phyloP scores from a whole-genome alignment of 2,888 invertebrate genomes.

The Plagodis dolabraria region DNA sequence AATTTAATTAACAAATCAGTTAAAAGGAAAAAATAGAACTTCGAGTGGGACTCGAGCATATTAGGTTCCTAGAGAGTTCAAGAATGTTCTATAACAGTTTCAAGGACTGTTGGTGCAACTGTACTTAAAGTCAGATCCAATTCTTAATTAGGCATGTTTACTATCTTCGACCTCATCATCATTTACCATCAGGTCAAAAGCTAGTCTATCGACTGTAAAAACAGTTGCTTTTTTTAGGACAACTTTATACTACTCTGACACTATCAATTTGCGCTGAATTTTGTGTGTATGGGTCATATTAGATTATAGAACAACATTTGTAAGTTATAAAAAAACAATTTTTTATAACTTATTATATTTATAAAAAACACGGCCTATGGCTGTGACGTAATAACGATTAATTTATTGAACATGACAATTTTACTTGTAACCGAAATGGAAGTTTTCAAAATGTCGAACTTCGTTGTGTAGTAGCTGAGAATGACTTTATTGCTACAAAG shows the following conservation, averaged over 20 bases:
- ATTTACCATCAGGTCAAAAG: background rate
- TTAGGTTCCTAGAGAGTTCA: too few relatives aligned
- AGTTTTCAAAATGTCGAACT: background rate
- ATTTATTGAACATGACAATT: background rate
- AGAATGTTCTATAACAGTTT: too few relatives aligned
- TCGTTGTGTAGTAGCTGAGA: too few relatives aligned
- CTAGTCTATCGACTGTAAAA: too few relatives aligned
- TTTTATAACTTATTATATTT: background rate
- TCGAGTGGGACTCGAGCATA: too few relatives aligned
- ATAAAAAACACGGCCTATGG: background rate
- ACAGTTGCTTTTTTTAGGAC: too few relatives aligned
- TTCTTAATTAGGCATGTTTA: background rate
- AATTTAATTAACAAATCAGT: too few relatives aligned
- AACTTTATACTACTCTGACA: too few relatives aligned
- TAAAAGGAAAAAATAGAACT: too few relatives aligned
- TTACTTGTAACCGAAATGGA: background rate
- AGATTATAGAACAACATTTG: background rate
- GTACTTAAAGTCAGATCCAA: too few relatives aligned
- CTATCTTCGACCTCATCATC: background rate
- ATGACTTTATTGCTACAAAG: too few relatives aligned
- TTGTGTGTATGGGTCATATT: background rate
- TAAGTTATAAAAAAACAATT: background rate
- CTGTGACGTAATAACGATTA: background rate
- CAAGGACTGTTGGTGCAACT: too few relatives aligned
- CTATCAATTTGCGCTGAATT: background rate